Base-by-base conservation (phyloP, 2,797 vertebrate species). In the Triplophysa yarkandensis region DNA sequence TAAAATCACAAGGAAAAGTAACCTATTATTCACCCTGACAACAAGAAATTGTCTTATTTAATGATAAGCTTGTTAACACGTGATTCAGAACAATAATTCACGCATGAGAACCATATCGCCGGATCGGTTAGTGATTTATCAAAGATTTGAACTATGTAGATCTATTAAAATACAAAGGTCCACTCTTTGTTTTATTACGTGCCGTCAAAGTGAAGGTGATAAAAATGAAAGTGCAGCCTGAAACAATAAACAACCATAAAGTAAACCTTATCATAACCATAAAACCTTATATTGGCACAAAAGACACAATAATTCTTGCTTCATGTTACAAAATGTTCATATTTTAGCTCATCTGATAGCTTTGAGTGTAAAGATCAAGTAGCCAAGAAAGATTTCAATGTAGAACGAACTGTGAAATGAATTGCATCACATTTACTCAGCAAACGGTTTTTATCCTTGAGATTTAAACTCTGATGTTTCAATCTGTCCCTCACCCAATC, bases 171-270 rank as follows among this genome's bases (percentile, higher is more conserved):
- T 39, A 62, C 39, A 75, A 70, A 63, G 46, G n/a, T 68, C 3
- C n/a, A 19, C 50, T 68, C 65, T 68, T 32, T 77, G 72, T 75
- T 81, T 66, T 27, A 21, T 36, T 21, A 14, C 52, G 34, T 41
- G 46, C 73, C 63, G 68, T 32, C 65, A 65, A 68, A 58, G 6
- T 23, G 41, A 58, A 70, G 44, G 67, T 48, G 71, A 80, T 80
- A 79, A 74, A 73, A 76, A 57, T 67, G 60, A 57, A 66, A 39
- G 36, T 39, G 3, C 36, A 39, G 30, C 30, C 30, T 30, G 30
- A 46, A 34, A 43, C 64, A 39, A 55, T 54, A 71, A 76, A 69
- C 69, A n/a, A 41, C 55, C 60, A 70, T 72, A 80, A 80, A 57
- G 16, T 27, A 43, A 13, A 52, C 10, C 5, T 61, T 50, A 48